Evolutionary conservation across 2,888 invertebrate genomes (phyloP).

Genomic region (Plutella xylostella): DNA sequence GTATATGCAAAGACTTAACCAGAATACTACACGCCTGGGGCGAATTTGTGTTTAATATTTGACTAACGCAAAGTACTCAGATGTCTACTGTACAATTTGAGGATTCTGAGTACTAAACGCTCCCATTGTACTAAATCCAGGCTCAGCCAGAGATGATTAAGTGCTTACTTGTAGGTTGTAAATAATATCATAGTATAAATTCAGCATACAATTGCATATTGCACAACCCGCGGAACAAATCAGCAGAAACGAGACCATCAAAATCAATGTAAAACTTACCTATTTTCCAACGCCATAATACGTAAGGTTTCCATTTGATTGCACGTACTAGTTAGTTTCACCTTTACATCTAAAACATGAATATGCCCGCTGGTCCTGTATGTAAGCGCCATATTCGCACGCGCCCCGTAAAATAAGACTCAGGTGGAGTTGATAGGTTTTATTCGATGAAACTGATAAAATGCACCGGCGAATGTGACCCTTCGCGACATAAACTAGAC

Average conservation of each 20-base stretch:
- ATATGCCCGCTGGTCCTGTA: neutral
- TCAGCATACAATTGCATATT: neutral
- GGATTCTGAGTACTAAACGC: neutral
- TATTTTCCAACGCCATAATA: too few species aligned
- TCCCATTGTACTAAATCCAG: neutral
- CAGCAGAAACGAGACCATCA: neutral
- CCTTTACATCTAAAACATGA: too few species aligned
- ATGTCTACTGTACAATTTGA: neutral
- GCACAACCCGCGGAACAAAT: neutral
- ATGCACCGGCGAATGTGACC: too few species aligned
- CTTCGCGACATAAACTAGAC: too few species aligned
- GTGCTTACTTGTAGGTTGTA: too few species aligned
- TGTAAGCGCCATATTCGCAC: slow-evolving; percentile 39
- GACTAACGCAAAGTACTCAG: neutral
- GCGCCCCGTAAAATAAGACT: slow-evolving; percentile 61
- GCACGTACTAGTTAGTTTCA: too few species aligned
- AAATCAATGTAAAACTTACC: neutral
- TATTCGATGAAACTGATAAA: too few species aligned
- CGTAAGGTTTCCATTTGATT: too few species aligned
- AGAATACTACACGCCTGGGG: too few species aligned
- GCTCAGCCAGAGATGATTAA: neutral
- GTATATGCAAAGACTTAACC: too few species aligned
- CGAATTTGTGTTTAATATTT: too few species aligned
- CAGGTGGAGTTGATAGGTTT: slow-evolving; percentile 64
- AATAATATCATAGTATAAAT: too few species aligned